phyloP scores from a whole-genome alignment of 2,113 vertebrate genomes.

The Chamaea fasciata region DNA sequence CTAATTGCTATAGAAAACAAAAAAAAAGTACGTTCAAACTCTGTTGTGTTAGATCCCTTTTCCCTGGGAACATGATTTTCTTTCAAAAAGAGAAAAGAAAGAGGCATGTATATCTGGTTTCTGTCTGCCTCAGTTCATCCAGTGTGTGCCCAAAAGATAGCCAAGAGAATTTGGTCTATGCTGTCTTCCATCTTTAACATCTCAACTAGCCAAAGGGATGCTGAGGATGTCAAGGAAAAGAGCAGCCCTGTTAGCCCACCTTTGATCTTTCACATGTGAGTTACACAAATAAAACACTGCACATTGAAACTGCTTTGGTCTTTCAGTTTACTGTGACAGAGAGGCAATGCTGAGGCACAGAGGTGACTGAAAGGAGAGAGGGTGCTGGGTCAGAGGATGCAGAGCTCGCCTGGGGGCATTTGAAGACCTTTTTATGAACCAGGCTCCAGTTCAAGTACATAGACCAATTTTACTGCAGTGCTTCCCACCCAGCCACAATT shows the following conservation, averaged over 20 bases:
- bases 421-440: neutral
- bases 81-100: neutral
- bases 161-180: neutral
- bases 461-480: neutral
- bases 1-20: neutral
- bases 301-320: neutral
- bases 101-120: neutral
- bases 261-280: neutral
- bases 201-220: neutral
- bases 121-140: slow-evolving; percentile 4
- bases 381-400: neutral
- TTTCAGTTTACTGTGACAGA: neutral
- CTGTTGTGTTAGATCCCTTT: neutral
- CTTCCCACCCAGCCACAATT: neutral
- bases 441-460: neutral
- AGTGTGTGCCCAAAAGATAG: neutral
- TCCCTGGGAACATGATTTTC: neutral
- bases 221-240: neutral
- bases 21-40: neutral
- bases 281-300: neutral
- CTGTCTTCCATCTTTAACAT: neutral
- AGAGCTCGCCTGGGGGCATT: neutral
- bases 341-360: neutral
- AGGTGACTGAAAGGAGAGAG: neutral
- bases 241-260: neutral